Percentiles rank a stretch among this genome's conserved stretches.
phyloP scores from a whole-genome alignment of 53 echinoderm and acorn worm species.

The Paracentrotus lividus region DNA sequence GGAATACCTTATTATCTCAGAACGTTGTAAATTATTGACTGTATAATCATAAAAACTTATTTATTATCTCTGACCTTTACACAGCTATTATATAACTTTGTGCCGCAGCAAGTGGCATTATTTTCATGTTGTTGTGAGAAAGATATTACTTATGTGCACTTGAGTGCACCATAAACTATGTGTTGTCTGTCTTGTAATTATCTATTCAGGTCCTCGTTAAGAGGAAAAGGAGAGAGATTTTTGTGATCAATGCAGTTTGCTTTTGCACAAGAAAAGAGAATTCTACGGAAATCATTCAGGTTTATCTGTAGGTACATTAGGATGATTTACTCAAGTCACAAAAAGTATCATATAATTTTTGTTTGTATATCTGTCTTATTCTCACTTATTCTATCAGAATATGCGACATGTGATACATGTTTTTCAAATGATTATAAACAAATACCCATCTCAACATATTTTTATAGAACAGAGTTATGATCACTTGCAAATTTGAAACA shows the following conservation, averaged over 20 bases:
- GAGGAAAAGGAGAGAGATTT: neutral
- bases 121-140: neutral
- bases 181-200: slow-evolving; percentile 32
- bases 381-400: slow-evolving; percentile 6
- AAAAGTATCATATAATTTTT: slow-evolving; percentile 18
- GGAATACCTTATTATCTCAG: slow-evolving; percentile 20
- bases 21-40: slow-evolving; percentile 61
- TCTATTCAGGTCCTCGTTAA: neutral
- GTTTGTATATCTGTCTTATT: neutral
- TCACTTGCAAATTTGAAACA: no score
- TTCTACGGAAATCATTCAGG: neutral
- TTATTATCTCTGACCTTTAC: slow-evolving; percentile 61
- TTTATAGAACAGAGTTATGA: neutral
- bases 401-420: neutral
- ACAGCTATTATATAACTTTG: slow-evolving; percentile 52
- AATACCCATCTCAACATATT: neutral
- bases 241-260: slow-evolving; percentile 4
- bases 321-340: neutral
- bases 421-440: no score
- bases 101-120: slow-evolving; percentile 44
- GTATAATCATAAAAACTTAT: slow-evolving; percentile 60
- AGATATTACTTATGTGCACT: neutral
- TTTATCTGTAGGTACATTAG: neutral
- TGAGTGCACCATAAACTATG: slow-evolving; percentile 3
- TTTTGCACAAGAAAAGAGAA: neutral